Percentiles rank a stretch among this genome's conserved stretches.
Conservation (phyloP, 2,797 vertebrate genomes). For the Poeciliopsis presidionis region DNA sequence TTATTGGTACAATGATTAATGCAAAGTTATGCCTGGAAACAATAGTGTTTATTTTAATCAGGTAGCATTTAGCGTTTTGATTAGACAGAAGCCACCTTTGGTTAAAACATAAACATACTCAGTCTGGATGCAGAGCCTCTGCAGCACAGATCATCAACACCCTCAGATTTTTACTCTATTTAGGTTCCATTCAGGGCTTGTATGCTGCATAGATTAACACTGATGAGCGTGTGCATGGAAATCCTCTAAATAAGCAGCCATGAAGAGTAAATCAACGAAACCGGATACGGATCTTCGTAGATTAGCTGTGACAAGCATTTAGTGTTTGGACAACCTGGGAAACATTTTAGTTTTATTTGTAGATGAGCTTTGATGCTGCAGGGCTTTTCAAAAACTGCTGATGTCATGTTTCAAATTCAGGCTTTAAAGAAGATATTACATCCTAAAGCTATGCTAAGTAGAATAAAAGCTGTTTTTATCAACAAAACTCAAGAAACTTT, state of each 20-base stretch:
- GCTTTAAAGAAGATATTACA: background rate
- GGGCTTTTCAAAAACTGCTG: background rate
- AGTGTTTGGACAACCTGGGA: slow-evolving; percentile 11
- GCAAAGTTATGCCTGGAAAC: background rate
- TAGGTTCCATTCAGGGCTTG: slow-evolving; percentile 1
- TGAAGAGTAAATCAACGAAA: slow-evolving; percentile 27
- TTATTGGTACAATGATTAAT: background rate
- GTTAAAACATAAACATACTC: slow-evolving; percentile 1
- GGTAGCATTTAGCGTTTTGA: slow-evolving; percentile 11
- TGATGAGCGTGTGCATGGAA: slow-evolving; percentile 6
- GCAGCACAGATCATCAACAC: slow-evolving; percentile 17
- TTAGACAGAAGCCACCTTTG: background rate
- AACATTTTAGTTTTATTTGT: slow-evolving; percentile 1
- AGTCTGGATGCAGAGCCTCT: slow-evolving; percentile 3
- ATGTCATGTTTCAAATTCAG: background rate
- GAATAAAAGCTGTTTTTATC: background rate
- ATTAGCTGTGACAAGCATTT: slow-evolving; percentile 19
- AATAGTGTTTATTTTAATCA: slow-evolving; percentile 1
- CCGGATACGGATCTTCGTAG: slow-evolving; percentile 3
- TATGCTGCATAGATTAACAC: slow-evolving; percentile 13
- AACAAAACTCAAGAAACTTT: background rate
- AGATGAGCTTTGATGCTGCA: slow-evolving; percentile 29
- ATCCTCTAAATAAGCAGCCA: slow-evolving; percentile 18
- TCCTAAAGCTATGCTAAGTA: background rate
- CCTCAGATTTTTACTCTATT: slow-evolving; percentile 1